Evolutionary conservation across 2,797 vertebrate species (phyloP), one percentile per base, ranked within the genome.

Genomic region (Sebastes dallii): DNA sequence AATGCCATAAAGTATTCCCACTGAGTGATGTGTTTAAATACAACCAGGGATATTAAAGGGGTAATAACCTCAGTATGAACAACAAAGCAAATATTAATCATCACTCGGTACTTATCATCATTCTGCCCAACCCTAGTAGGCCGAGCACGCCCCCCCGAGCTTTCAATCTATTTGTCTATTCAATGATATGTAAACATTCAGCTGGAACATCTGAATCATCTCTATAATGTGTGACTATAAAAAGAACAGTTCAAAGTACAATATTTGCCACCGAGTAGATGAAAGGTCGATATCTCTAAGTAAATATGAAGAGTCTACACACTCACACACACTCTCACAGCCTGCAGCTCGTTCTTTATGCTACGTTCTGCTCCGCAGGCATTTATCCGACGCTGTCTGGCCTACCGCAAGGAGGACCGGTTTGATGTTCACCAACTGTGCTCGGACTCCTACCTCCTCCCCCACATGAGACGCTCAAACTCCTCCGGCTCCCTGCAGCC

Each of bases 381-480:
- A 16, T 99, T 99, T 82, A 99, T 99, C 91, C 97, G 98, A 54
- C 97, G 99, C 87, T 99, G 99, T 91, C 96, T 99, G 95, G 99
- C 99, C 20, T 99, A 99, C 84, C 96, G 98, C 58, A 99, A 99
- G 92, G 99, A 99, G 94, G 99, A 99, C 89, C 92, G 99, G 52
- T 99, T 99, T 88, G 98, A 99, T 75, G 99, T 99, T 68, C 99
- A 99, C 93, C 98, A 99, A 87, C 95, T 99, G 95, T 98, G 98
- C 86, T 97, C 97, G n/a, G 98, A 99, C 94, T 95, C 97, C 74
- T 99, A 99, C 92, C 98, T 99, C 91, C 98, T 99, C 82, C 98
- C 98, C 73, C 98, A 99, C 93, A 99, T 99, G 97, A 97, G 99
- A 89, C 97, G 98, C 86, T 98, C 99, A 3, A 99, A 98, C 95